Evolutionary conservation across 2,797 vertebrate genomes (phyloP), one percentile per base, ranked within the genome.

Genomic region (Pipistrellus pipistrellus): DNA sequence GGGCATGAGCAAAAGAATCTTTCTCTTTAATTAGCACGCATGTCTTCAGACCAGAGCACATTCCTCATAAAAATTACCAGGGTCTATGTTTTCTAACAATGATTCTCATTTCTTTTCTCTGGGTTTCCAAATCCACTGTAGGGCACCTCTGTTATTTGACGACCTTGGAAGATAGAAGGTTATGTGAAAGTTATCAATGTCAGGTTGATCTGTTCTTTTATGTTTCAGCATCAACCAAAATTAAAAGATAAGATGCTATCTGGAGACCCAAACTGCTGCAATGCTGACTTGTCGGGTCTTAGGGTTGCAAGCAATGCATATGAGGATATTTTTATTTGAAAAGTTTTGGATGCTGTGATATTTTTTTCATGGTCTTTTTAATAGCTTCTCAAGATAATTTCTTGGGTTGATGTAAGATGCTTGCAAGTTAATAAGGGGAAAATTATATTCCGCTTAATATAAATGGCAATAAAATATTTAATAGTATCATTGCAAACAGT

Each of bases 161-260:
- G 53, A 55, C 53, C 53, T 55, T 55, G 21, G 53, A 55, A 55
- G 53, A 55, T 23, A 55, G 53, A 55, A 55, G 53, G 53, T 55
- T 55, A 55, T 23, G 53, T 55, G 53, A 55, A 55, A 55, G 53
- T 55, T 55, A 55, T 23, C 11, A 9, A 3, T 75, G 92, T 91
- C 92, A 95, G 23, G 78, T n/a, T 91, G 75, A 51, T 91, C 66
- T 80, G 95, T 69, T 78, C 76, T 94, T 91, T 96, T 94, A 66
- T n/a, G 53, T 41, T 92, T 88, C 13, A 59, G 64, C 68, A 93
- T 80, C 1, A 8, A 94, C 57, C 93, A 66, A 86, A 95, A 44
- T 25, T n/a, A 2, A 72, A 96, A 95, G 81, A 87, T 41, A 76
- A 23, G 46, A 53, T 66, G 15, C 55, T 96, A 51, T 80, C 93